Evolutionary conservation across 1,140 invertebrate species (phyloP), one percentile per base, ranked within the genome.

Genomic region (Drosophila kohkoa): DNA sequence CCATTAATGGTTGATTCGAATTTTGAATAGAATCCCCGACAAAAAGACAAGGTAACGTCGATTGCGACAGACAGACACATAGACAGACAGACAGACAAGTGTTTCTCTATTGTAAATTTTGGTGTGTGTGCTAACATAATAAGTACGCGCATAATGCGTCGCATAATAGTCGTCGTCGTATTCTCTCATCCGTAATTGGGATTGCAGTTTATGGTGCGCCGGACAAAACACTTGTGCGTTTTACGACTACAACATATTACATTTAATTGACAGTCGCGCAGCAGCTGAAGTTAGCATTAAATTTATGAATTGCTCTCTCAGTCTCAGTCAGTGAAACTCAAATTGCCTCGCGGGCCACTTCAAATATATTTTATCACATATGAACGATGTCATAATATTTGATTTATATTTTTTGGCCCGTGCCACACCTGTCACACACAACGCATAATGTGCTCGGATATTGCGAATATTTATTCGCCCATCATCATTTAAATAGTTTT

Each of bases 1-100:
- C 80, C 66, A 88, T 88, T 88, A 87, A 82, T 80, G 73, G 77
- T 54, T 63, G 73, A 88, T 81, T 83, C 69, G 73, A 77, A 83
- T 80, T 83, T 79, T 71, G 68, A 55, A 73, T 41, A 10, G 73
- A 55, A 55, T 46, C 30, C 25, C 13, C 20, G n/a, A 16, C 11
- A 35, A 10, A 16, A 32, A 49, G 60, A 13, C n/a, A 49, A 45
- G 30, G 32, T 32, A 25, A 6, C 45, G 5, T 16, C 13, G 46
- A 54, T 54, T 54, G 4, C 7, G 11, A 3, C 25, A 5, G 20
- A 25, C 20, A 25, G 20, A 20, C 25, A 38, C 38, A 38, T 32
- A 55, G 7, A 1, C 52, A 55, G 52, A 32, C n/a, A 1, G 30
- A 32, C 30, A 8, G 30, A 32, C 30, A 55, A 52, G 41, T 75